Percentiles rank a stretch among this genome's conserved stretches.
These are phyloP conservation scores for Diadumene lineata DNA, from an alignment of 92 coral and sea anemone genomes.

Conservation along the genomic window DNA sequence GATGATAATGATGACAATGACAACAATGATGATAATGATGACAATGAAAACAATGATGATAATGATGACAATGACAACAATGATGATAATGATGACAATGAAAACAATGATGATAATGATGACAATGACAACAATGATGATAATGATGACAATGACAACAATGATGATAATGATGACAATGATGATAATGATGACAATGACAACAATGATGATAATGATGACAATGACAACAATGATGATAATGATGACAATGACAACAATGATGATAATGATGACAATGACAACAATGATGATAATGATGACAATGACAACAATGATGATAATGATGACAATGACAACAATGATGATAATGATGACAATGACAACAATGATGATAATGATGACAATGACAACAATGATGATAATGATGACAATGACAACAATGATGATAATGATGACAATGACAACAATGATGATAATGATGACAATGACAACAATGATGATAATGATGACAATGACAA, in stretches of 20 bases:
- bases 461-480: background rate
- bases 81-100: conserved; percentile 21
- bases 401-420: background rate
- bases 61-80: background rate
- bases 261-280: conserved; percentile 1
- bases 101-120: conserved; percentile 1
- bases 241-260: background rate
- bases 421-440: conserved; percentile 2
- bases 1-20: background rate
- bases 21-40: background rate
- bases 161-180: conserved; percentile 6
- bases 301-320: conserved; percentile 3
- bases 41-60: background rate
- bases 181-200: background rate
- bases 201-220: background rate
- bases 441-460: background rate
- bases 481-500: conserved; percentile 2
- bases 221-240: conserved; percentile 11
- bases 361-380: background rate
- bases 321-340: background rate
- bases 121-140: background rate
- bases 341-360: background rate
- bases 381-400: conserved; percentile 2
- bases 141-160: background rate
- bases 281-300: conserved; percentile 6